Base-by-base conservation (phyloP, 2,888 invertebrate species). In the Limulus polyphemus region DNA sequence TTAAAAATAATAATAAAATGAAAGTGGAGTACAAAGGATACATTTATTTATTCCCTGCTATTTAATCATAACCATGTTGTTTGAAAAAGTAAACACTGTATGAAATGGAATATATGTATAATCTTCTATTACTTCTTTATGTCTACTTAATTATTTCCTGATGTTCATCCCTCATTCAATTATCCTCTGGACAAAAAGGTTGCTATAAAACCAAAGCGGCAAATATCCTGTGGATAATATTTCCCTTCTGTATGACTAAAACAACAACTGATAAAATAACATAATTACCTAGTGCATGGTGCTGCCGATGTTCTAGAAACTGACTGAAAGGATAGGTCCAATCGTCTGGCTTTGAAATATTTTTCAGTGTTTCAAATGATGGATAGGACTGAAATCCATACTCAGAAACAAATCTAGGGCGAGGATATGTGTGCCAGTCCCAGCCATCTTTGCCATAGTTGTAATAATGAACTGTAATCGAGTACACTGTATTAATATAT, bases 361-460 rank as follows among this genome's bases (percentile, higher is more conserved):
- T 80, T 55, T 78, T 74, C 76, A 90, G 80, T 0, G 90, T 84
- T 51, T 80, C 78, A 16, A 85, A 74, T 1, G 87, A 84, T 0
- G 97, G 94, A 68, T 90, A 79, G 0, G 94, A 88, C 76, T 98
- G 97, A 69, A 89, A 87, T 1, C 99, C 99, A 74, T 92, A 99
- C 76, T 99, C 99, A 0, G 98, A 95, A 5, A 87, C 84, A 76
- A 98, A 97, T 71, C 98, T 81, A 0, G 93, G 84, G 13, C 82
- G 81, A 0, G 88, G 88, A 74, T 86, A 94, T 10, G 82, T 84
- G 62, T 81, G 82, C 57, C 83, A 80, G 71, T 88, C 79, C 92
- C 93, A 98, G 60, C 85, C 83, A 72, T 98, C 86, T 46, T 79
- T 77, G 0, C 84, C 60, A 72, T 95, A 93, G 71, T 90, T 87